Percentiles rank a stretch among this genome's conserved stretches.
Evolutionary conservation across 1,140 invertebrate species (phyloP).

Genomic region (Achatina immaculata): DNA sequence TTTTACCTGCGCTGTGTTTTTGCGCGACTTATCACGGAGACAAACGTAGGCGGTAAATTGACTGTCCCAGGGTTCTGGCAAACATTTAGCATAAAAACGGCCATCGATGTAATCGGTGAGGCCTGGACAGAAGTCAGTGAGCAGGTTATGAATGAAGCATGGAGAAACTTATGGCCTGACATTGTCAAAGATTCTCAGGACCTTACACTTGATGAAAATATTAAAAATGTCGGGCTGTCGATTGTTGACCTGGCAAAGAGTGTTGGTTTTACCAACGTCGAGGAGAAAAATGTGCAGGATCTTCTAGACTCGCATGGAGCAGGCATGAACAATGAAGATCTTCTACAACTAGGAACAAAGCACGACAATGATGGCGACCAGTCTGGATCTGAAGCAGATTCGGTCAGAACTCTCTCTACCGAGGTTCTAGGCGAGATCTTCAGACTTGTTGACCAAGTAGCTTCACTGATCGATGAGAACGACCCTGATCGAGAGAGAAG

Average conservation of each 20-base stretch:
- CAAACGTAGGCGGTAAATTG: not conserved
- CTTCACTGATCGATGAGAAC: not conserved
- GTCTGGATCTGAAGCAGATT: not conserved
- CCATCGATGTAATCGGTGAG: constrained; percentile 21
- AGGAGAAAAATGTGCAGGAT: constrained; percentile 13
- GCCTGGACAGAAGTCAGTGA: constrained; percentile 27
- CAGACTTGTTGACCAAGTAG: not conserved
- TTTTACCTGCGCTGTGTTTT: constrained; percentile 30
- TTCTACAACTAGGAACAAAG: not conserved
- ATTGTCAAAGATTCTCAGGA: not conserved
- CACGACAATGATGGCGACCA: not conserved
- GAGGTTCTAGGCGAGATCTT: not conserved
- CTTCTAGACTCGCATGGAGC: not conserved
- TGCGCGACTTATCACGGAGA: constrained; percentile 15
- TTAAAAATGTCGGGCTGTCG: not conserved
- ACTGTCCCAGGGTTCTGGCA: constrained; percentile 28
- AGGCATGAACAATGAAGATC: constrained; percentile 18
- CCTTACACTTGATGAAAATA: not conserved
- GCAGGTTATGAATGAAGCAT: constrained; percentile 21
- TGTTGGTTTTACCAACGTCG: constrained; percentile 9
- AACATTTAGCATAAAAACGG: constrained; percentile 32
- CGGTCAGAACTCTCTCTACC: not conserved
- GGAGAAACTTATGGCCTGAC: constrained; percentile 30
- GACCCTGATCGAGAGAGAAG: constrained; percentile 12
- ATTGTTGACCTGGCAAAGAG: constrained; percentile 9